A percentile compares a stretch with the other conserved stretches of the same genome.
Conservation (phyloP, 2,797 vertebrate species). For the Naso thynnoides region DNA sequence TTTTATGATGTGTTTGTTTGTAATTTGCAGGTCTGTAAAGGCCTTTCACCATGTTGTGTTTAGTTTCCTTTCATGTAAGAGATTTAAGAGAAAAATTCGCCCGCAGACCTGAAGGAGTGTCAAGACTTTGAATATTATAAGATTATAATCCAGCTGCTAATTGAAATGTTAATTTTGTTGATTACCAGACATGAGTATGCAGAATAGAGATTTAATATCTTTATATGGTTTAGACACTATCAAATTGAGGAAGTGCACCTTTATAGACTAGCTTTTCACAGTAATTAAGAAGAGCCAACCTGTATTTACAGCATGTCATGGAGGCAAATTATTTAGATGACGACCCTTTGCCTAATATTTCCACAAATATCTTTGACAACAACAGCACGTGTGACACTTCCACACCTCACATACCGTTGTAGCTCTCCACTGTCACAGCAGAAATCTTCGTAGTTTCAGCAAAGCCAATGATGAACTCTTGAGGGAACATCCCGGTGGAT, state of each 20-base stretch:
- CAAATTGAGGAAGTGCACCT: neutral
- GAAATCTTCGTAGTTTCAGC: constrained; percentile 84
- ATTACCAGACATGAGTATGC: too few relatives aligned
- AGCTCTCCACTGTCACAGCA: constrained; percentile 88
- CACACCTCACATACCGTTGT: constrained; percentile 83
- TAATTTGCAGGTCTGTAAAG: too few relatives aligned
- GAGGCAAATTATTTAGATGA: neutral
- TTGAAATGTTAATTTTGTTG: too few relatives aligned
- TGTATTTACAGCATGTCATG: too few relatives aligned
- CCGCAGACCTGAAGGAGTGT: neutral
- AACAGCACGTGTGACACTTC: neutral
- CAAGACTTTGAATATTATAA: neutral
- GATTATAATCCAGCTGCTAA: neutral
- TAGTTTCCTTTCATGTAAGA: neutral
- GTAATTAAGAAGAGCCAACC: too few relatives aligned
- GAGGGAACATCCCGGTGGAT: constrained; percentile 96
- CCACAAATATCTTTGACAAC: neutral
- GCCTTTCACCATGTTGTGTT: neutral
- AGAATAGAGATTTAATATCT: too few relatives aligned
- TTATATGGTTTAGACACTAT: neutral
- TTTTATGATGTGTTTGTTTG: neutral
- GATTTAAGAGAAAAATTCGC: too few relatives aligned
- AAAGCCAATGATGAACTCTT: constrained; percentile 92
- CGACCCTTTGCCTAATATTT: neutral
- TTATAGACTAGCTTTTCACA: neutral